Evolutionary conservation across 2,888 invertebrate genomes (phyloP).

Genomic region (Anticlea derivata): DNA sequence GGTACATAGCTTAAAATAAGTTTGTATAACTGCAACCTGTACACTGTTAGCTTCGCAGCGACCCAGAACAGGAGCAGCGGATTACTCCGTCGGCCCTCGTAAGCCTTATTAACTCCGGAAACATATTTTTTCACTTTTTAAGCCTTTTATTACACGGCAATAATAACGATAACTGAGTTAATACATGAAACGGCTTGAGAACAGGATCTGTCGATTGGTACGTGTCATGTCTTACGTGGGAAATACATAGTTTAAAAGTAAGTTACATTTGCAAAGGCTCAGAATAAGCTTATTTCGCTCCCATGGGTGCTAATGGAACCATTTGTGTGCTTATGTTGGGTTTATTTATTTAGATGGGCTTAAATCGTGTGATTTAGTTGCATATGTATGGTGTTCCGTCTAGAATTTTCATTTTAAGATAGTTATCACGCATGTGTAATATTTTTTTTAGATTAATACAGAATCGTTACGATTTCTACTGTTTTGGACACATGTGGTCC

Average conservation of each 20-base stretch:
- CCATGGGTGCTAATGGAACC: slow-evolving; percentile 17
- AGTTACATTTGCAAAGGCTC: slow-evolving; percentile 2
- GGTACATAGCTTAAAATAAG: slow-evolving; percentile 26
- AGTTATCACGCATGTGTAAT: slow-evolving; percentile 6
- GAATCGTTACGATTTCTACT: too few species aligned
- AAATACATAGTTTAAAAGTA: slow-evolving; percentile 5
- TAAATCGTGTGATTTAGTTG: slow-evolving; percentile 16
- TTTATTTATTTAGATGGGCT: slow-evolving; percentile 14
- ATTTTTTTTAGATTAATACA: not conserved
- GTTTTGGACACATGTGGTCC: too few species aligned
- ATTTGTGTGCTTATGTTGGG: slow-evolving; percentile 9
- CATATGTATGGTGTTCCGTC: slow-evolving; percentile 11
- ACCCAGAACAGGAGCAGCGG: slow-evolving; percentile 76
- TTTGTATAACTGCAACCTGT: slow-evolving; percentile 60
- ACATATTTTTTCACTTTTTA: slow-evolving; percentile 49
- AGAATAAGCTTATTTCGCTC: slow-evolving; percentile 3
- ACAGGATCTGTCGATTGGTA: slow-evolving; percentile 21
- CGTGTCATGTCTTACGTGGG: slow-evolving; percentile 8
- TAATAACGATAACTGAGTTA: slow-evolving; percentile 27
- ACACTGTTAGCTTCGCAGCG: slow-evolving; percentile 77
- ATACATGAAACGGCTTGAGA: slow-evolving; percentile 28
- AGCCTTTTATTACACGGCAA: slow-evolving; percentile 31
- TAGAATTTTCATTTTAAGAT: slow-evolving; percentile 18
- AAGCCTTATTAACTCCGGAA: slow-evolving; percentile 49
- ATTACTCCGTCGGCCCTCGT: slow-evolving; percentile 71